These are phyloP conservation scores for Seira sanloemensis DNA, from an alignment of 2,888 invertebrate species.

Conservation along the genomic window DNA sequence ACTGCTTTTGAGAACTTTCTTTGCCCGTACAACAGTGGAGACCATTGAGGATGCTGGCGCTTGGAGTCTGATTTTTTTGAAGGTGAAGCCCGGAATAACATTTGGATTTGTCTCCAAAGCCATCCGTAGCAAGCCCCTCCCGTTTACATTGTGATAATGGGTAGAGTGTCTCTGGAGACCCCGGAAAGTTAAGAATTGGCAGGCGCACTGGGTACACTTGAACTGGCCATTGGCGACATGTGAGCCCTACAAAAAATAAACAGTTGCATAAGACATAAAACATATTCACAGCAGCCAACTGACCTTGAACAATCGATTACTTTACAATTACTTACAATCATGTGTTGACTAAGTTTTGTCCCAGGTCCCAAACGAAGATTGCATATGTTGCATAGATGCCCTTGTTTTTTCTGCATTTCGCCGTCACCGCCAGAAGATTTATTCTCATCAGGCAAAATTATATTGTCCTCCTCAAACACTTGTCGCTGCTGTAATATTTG, in stretches of 20 bases:
- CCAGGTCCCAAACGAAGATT: not conserved
- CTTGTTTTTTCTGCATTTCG: not conserved
- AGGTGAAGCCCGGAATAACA: not conserved
- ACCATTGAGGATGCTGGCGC: not conserved
- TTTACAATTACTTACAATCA: not conserved
- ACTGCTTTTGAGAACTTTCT: not conserved
- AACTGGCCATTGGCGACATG: not conserved
- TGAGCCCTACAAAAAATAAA: not conserved
- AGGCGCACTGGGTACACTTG: slow-evolving; percentile 7
- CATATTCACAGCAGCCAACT: not conserved
- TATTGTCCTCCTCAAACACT: not conserved
- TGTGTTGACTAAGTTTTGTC: slow-evolving; percentile 1
- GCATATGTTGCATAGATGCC: not conserved
- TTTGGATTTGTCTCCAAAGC: not conserved
- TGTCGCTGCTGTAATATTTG: not conserved
- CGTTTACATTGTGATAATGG: not conserved
- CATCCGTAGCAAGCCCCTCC: not conserved
- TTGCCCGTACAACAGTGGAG: not conserved
- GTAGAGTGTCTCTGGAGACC: not conserved
- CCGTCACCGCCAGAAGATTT: not conserved
- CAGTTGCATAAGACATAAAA: not conserved
- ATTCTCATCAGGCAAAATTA: not conserved
- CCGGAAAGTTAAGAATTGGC: not conserved
- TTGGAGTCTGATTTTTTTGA: not conserved
- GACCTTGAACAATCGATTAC: too few relatives aligned